Conservation (phyloP, 2,888 invertebrate genomes). For the Calameuta filiformis region DNA sequence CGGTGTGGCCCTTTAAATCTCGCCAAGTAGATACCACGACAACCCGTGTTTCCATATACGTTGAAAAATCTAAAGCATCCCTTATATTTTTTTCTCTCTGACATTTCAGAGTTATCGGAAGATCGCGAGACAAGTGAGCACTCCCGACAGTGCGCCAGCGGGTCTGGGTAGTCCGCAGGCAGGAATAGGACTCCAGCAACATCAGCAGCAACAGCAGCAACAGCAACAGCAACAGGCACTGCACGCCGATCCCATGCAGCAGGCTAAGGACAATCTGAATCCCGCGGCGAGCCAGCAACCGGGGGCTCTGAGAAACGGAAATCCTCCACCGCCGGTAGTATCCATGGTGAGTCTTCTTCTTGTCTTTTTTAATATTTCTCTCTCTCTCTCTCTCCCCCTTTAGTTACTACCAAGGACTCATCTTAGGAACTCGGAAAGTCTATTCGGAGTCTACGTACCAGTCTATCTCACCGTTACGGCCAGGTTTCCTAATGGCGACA, state of each 20-base stretch:
- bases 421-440: neutral
- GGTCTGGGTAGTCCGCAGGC: constrained; percentile 64
- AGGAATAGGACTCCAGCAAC: constrained; percentile 55
- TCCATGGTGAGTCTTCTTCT: constrained; percentile 56
- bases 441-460: neutral
- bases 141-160: constrained; percentile 61
- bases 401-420: neutral
- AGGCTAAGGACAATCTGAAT: constrained; percentile 62
- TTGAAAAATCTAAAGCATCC: neutral
- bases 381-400: neutral
- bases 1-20: neutral
- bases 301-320: constrained; percentile 61
- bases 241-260: constrained; percentile 63
- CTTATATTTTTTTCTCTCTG: neutral
- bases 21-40: neutral
- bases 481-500: neutral
- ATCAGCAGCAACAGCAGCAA: constrained; percentile 51
- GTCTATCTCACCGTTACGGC: neutral
- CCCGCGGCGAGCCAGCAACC: constrained; percentile 61
- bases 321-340: constrained; percentile 62
- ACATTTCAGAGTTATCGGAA: constrained; percentile 60
- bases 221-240: constrained; percentile 52
- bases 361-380: neutral
- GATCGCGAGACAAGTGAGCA: constrained; percentile 63
- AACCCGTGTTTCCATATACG: neutral